These are phyloP conservation scores for Muscicapa comitata DNA, from an alignment of 2,797 vertebrate genomes.

Conservation along the genomic window DNA sequence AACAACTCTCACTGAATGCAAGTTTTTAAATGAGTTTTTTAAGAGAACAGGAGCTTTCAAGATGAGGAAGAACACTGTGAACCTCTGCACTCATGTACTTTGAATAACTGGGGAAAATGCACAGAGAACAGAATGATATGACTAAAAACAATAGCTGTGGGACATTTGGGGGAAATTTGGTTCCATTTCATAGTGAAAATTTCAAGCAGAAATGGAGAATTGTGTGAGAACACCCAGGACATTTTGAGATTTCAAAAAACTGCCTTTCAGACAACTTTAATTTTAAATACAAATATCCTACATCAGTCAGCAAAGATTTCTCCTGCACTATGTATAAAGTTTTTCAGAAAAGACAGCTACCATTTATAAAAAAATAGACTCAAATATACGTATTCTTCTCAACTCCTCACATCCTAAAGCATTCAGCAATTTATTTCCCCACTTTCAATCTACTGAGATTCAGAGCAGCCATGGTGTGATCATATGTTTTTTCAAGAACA, in stretches of 20 bases:
- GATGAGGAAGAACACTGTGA: neutral
- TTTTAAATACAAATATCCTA: conserved; percentile 50
- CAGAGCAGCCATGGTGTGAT: conserved; percentile 69
- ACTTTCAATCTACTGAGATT: conserved; percentile 61
- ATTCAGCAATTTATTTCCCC: conserved; percentile 64
- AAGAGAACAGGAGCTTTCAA: neutral
- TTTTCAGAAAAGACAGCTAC: conserved; percentile 64
- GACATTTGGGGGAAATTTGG: neutral
- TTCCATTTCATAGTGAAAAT: too few species aligned
- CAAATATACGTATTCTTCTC: conserved; percentile 39
- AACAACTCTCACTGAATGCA: neutral
- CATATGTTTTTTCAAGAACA: conserved; percentile 74
- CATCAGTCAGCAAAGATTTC: neutral
- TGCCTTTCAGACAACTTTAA: conserved; percentile 36
- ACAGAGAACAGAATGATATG: neutral
- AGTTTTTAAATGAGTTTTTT: neutral
- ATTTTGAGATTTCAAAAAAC: neutral
- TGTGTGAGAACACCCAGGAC: neutral
- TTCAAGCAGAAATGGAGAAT: too few species aligned
- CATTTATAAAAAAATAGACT: conserved; percentile 63
- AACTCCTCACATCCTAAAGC: conserved; percentile 37
- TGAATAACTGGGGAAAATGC: neutral
- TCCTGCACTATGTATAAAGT: conserved; percentile 27
- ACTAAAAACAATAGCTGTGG: neutral
- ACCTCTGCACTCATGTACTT: neutral